Conservation (phyloP, 2,113 vertebrate genomes). For the Hippocampus abdominalis region DNA sequence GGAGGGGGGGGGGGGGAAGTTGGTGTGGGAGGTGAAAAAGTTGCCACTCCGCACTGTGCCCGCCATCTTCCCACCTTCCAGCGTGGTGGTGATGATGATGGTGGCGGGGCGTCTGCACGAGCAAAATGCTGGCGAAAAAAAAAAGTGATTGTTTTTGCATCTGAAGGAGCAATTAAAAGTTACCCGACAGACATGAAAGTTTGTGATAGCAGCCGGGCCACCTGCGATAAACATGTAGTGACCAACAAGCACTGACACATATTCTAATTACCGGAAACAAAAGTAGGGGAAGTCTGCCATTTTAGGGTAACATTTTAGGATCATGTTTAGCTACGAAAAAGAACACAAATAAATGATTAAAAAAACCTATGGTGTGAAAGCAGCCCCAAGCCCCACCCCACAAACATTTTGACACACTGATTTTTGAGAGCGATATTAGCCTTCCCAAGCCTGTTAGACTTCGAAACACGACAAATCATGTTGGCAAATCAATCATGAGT, state of each 20-base stretch:
- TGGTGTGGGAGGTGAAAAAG: slow-evolving; percentile 40
- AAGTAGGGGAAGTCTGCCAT: neutral
- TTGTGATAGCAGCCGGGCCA: too few species aligned
- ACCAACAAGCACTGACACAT: neutral
- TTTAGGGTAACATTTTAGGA: neutral
- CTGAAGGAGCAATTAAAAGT: neutral
- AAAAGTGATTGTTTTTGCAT: neutral
- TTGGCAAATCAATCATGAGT: too few species aligned
- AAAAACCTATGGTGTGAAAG: too few species aligned
- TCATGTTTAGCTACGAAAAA: too few species aligned
- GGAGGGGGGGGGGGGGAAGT: too few species aligned
- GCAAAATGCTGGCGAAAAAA: neutral
- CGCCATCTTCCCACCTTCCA: slow-evolving; percentile 20
- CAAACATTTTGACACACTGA: too few species aligned
- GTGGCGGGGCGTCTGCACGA: neutral
- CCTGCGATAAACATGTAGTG: too few species aligned
- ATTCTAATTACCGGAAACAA: neutral
- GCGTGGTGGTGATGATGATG: slow-evolving; percentile 7
- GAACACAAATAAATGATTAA: too few species aligned
- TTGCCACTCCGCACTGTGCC: slow-evolving; percentile 8
- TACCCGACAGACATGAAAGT: neutral
- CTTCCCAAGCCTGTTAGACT: too few species aligned
- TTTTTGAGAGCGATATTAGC: too few species aligned
- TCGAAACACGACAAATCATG: too few species aligned
- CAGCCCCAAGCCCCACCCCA: too few species aligned